These are phyloP conservation scores for Hermetia illucens DNA, from an alignment of 1,140 invertebrate species.

Conservation along the genomic window DNA sequence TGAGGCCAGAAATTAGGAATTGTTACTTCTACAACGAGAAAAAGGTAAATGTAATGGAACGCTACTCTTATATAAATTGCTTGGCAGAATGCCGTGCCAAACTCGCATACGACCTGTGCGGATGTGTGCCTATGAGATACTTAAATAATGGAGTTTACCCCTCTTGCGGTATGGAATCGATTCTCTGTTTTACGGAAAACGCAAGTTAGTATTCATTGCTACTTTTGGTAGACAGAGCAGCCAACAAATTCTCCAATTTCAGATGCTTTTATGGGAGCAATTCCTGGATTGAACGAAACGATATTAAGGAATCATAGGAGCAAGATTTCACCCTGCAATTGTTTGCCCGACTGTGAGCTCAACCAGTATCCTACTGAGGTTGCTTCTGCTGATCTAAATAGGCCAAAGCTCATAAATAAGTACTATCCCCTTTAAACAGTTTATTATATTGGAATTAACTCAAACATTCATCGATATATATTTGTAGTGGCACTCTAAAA, in stretches of 20 bases:
- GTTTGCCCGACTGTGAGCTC: conserved; percentile 40
- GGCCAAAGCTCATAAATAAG: conserved; percentile 14
- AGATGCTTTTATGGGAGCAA: conserved; percentile 18
- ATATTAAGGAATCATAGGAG: conserved; percentile 4
- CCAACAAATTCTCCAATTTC: neutral
- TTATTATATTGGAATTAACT: neutral
- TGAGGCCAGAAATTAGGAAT: conserved; percentile 32
- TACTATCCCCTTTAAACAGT: neutral
- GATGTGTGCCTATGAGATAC: conserved; percentile 43
- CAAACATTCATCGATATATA: conserved; percentile 8
- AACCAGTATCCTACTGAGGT: conserved; percentile 39
- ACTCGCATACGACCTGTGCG: conserved; percentile 32
- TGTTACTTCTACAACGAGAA: conserved; percentile 43
- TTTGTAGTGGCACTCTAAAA: conserved; percentile 31
- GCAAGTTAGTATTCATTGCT: conserved; percentile 12
- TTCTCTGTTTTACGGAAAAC: conserved; percentile 17
- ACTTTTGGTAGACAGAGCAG: neutral
- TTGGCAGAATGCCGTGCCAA: conserved; percentile 37
- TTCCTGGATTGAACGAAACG: conserved; percentile 18
- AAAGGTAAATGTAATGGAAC: conserved; percentile 22
- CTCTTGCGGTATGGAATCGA: conserved; percentile 13
- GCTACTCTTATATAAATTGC: conserved; percentile 49
- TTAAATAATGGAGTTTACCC: conserved; percentile 30
- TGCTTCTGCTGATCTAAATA: conserved; percentile 33
- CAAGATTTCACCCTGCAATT: conserved; percentile 27